These are phyloP conservation scores for Lamproptera curius DNA, from an alignment of 2,888 invertebrate species.

Conservation along the genomic window DNA sequence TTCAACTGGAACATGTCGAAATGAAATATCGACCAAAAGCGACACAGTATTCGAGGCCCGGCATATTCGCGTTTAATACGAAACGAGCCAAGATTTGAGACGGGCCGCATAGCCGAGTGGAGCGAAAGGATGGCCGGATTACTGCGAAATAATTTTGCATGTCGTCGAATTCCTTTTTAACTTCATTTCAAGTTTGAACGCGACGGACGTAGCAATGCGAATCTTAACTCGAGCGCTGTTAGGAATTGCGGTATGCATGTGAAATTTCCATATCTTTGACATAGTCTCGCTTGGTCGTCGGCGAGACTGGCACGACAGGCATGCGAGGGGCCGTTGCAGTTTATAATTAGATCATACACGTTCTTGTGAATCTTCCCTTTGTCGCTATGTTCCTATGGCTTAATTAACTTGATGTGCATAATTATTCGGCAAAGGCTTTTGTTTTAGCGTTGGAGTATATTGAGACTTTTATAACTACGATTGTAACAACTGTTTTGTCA, in stretches of 20 bases:
- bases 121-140: conserved; percentile 24
- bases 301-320: conserved; percentile 50
- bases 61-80: conserved; percentile 53
- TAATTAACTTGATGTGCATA: conserved; percentile 24
- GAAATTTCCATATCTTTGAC: conserved; percentile 26
- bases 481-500: too few species aligned
- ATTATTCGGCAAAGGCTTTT: too few species aligned
- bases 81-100: conserved; percentile 34
- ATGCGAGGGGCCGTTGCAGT: conserved; percentile 45
- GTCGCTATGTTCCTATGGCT: conserved; percentile 28
- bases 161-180: conserved; percentile 26
- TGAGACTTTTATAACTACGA: too few species aligned
- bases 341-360: conserved; percentile 62
- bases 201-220: not conserved
- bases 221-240: conserved; percentile 12
- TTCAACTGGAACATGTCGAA: conserved; percentile 24
- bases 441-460: too few species aligned
- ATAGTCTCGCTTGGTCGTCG: conserved; percentile 25
- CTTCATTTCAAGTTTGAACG: too few species aligned
- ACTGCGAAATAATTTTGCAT: conserved; percentile 31
- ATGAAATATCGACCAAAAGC: conserved; percentile 19
- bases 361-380: conserved; percentile 47
- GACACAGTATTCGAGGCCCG: conserved; percentile 29
- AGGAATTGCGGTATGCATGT: conserved; percentile 9
- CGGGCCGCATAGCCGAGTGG: conserved; percentile 23